These are phyloP conservation scores for Phaenicophaeus curvirostris DNA, from an alignment of 2,797 vertebrate genomes.

Conservation along the genomic window DNA sequence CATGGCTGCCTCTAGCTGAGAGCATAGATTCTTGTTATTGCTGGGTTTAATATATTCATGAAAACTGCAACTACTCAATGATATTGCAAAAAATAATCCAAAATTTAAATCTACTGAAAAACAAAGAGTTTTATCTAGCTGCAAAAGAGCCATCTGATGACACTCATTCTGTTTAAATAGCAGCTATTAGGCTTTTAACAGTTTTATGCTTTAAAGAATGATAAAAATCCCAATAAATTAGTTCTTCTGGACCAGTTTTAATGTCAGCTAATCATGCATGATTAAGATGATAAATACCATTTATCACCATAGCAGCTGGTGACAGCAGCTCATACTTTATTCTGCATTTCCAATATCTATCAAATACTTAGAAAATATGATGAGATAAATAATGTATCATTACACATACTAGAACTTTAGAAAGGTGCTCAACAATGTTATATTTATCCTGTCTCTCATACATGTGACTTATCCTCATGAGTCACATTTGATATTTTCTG, in stretches of 20 bases:
- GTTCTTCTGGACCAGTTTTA: background rate
- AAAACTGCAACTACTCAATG: background rate
- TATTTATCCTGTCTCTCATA: background rate
- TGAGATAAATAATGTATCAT: constrained; percentile 36
- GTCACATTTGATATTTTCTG: constrained; percentile 21
- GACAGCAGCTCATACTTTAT: constrained; percentile 19
- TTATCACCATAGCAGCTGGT: constrained; percentile 29
- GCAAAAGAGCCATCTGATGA: background rate
- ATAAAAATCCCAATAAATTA: constrained; percentile 7
- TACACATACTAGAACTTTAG: background rate
- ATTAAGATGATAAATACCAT: constrained; percentile 30
- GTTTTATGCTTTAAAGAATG: background rate
- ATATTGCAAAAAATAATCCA: background rate
- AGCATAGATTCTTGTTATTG: background rate
- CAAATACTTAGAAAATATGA: background rate
- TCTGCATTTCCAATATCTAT: background rate
- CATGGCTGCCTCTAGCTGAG: background rate
- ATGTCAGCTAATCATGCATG: constrained; percentile 9
- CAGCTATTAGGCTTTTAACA: constrained; percentile 10
- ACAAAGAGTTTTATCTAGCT: background rate
- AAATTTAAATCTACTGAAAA: constrained; percentile 1
- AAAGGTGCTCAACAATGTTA: background rate
- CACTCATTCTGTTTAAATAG: constrained; percentile 5
- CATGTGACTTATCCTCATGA: constrained; percentile 6
- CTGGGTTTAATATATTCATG: background rate